phyloP scores from a whole-genome alignment of 2,113 vertebrate species.

The Hippolais icterina region DNA sequence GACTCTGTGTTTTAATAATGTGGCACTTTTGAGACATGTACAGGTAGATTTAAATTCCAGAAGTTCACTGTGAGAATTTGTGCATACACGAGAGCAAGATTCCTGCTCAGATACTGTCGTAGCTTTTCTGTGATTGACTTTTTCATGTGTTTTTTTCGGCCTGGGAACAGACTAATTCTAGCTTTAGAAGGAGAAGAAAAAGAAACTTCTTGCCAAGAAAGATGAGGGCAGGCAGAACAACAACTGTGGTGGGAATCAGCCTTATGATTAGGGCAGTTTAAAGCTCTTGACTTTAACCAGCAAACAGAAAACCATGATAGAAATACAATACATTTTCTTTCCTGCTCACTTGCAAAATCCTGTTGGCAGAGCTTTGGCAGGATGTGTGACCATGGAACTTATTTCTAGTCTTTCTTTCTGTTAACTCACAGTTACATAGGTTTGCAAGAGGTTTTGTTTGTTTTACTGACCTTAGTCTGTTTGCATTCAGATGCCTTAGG shows the following conservation, averaged over 20 bases:
- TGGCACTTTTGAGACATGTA: fast-evolving
- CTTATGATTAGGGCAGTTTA: background rate
- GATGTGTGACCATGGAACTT: background rate
- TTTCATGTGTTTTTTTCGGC: background rate
- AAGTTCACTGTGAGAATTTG: background rate
- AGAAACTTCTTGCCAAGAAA: background rate
- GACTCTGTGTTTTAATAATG: background rate
- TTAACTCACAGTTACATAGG: background rate
- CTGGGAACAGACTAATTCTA: background rate
- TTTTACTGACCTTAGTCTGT: background rate
- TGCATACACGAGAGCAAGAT: fast-evolving
- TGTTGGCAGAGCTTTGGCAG: constrained; percentile 1
- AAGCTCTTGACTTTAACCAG: background rate
- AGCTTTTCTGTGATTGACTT: background rate
- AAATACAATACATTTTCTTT: background rate
- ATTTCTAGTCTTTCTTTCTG: background rate
- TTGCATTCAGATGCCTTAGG: background rate
- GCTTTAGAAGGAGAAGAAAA: background rate
- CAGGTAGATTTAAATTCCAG: background rate
- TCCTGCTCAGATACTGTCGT: background rate
- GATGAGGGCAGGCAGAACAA: background rate
- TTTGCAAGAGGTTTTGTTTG: background rate
- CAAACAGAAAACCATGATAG: background rate
- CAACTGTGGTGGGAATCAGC: background rate
- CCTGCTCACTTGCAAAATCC: background rate